Conservation (phyloP, 1,140 invertebrate species). For the Drosophila tropicalis region DNA sequence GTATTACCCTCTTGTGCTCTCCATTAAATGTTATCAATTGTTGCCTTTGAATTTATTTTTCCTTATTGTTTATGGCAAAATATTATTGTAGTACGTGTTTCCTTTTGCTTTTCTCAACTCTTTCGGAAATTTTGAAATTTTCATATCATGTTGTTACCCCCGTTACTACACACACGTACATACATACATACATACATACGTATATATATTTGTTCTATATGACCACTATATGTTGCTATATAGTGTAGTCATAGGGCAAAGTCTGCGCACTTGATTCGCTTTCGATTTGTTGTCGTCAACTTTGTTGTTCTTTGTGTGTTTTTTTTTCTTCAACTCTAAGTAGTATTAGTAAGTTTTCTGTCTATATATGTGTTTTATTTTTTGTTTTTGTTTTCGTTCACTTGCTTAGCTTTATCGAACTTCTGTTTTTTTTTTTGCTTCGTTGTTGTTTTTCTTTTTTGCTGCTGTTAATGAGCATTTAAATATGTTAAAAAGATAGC, state of each 20-base stretch:
- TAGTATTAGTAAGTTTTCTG: slow-evolving; percentile 35
- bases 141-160: slow-evolving; percentile 20
- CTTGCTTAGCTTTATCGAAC: slow-evolving; percentile 46
- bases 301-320: slow-evolving; percentile 39
- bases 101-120: slow-evolving; percentile 1
- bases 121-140: slow-evolving; percentile 7
- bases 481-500: slow-evolving; percentile 60
- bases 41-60: slow-evolving; percentile 15
- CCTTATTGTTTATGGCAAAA: slow-evolving; percentile 13
- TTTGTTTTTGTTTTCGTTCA: slow-evolving; percentile 34
- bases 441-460: slow-evolving; percentile 1
- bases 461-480: slow-evolving; percentile 54
- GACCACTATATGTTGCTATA: slow-evolving; percentile 14
- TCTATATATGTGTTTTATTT: slow-evolving; percentile 40
- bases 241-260: slow-evolving; percentile 78
- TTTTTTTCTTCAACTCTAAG: slow-evolving; percentile 35
- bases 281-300: slow-evolving; percentile 64
- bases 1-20: neutral
- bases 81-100: slow-evolving; percentile 13
- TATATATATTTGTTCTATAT: neutral
- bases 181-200: too few species aligned
- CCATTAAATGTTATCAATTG: slow-evolving; percentile 9
- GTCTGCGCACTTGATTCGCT: slow-evolving; percentile 65
- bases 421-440: slow-evolving; percentile 44
- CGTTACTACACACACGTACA: neutral